Evolutionary conservation across 1,140 invertebrate genomes (phyloP).

Genomic region (Monochamus saltuarius): DNA sequence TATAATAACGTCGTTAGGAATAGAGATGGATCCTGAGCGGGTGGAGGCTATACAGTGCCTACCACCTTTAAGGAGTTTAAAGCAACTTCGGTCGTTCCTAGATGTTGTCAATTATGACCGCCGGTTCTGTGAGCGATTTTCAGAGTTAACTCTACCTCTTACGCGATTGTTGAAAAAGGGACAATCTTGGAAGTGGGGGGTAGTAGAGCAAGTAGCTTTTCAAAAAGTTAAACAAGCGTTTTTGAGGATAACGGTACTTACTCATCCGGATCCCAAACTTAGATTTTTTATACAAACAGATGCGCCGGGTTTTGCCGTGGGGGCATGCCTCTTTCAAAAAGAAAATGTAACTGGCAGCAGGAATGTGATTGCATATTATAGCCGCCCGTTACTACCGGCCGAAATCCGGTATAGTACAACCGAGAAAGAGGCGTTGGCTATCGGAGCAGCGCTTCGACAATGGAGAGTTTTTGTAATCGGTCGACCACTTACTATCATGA

Average conservation of each 20-base stretch:
- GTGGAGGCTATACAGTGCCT: slow-evolving; percentile 33
- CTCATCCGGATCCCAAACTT: not conserved
- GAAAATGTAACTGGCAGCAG: not conserved
- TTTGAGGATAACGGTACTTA: too few species aligned
- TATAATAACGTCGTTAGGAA: slow-evolving; percentile 33
- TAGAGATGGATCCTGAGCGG: slow-evolving; percentile 14
- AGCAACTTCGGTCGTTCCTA: slow-evolving; percentile 27
- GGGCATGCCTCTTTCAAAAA: slow-evolving; percentile 9
- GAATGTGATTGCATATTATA: not conserved
- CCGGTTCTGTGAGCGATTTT: slow-evolving; percentile 40
- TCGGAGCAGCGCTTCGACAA: slow-evolving; percentile 8
- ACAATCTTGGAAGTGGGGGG: too few species aligned
- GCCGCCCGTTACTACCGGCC: not conserved
- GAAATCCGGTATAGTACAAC: slow-evolving; percentile 1
- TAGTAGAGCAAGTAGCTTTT: too few species aligned
- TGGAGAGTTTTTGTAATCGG: slow-evolving; percentile 11
- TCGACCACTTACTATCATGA: not conserved
- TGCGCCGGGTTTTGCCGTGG: slow-evolving; percentile 3
- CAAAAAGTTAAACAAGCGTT: too few species aligned
- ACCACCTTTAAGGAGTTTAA: slow-evolving; percentile 17
- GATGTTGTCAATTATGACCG: slow-evolving; percentile 33
- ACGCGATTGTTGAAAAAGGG: too few species aligned
- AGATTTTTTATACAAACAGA: slow-evolving; percentile 8
- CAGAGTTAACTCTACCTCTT: slow-evolving; percentile 15
- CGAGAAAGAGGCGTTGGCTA: slow-evolving; percentile 8